Evolutionary conservation across 2,797 vertebrate genomes (phyloP).

Genomic region (Tapera naevia): DNA sequence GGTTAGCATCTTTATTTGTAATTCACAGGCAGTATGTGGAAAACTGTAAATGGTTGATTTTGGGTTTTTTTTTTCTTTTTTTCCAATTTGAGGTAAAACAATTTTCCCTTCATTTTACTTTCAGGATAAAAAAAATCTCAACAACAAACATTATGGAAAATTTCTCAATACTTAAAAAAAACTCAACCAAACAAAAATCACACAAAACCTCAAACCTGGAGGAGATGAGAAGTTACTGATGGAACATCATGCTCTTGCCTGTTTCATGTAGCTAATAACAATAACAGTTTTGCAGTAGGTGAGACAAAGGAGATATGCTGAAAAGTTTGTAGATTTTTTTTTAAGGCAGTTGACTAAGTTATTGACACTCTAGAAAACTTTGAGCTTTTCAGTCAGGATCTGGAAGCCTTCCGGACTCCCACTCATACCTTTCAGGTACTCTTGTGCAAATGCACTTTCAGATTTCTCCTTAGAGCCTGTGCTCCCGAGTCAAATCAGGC

Average conservation of each 20-base stretch:
- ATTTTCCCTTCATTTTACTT: background rate
- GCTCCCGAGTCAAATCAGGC: background rate
- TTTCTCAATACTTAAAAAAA: background rate
- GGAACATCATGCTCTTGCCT: background rate
- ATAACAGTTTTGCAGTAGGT: background rate
- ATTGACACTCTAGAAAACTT: background rate
- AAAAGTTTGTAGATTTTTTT: background rate
- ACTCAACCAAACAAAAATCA: accelerated
- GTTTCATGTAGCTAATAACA: background rate
- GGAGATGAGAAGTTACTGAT: background rate
- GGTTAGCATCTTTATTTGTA: background rate
- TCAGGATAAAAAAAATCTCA: background rate
- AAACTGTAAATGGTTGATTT: background rate
- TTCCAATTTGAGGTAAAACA: background rate
- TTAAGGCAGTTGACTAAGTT: background rate
- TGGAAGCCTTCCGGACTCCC: background rate
- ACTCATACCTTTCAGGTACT: background rate
- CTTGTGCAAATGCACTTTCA: background rate
- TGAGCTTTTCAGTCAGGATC: background rate
- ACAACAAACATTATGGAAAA: background rate
- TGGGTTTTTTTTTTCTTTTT: accelerated
- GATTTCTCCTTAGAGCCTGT: background rate
- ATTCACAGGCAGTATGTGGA: background rate
- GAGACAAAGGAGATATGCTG: background rate
- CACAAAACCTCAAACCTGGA: background rate